Conservation (phyloP, 2,797 vertebrate genomes). For the Allobates femoralis region DNA sequence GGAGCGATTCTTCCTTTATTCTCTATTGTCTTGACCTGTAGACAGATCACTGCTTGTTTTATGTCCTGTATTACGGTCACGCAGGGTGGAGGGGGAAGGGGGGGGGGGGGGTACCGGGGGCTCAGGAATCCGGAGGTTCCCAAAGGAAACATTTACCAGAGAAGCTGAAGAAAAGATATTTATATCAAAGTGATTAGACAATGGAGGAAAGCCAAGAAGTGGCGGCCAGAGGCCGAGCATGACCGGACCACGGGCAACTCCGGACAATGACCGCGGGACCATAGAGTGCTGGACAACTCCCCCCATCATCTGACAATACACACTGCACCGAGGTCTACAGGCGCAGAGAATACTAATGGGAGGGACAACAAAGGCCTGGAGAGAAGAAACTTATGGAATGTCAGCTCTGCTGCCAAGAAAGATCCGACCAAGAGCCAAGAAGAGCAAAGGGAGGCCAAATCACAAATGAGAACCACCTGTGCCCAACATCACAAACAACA, state of each 20-base stretch:
- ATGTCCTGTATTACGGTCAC: too few relatives aligned
- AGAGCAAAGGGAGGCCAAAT: background rate
- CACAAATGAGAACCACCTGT: background rate
- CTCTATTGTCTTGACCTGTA: too few relatives aligned
- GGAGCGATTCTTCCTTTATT: too few relatives aligned
- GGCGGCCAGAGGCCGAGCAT: too few relatives aligned
- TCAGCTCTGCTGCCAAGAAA: background rate
- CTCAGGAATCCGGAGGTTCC: background rate
- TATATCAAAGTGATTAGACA: conserved; percentile 10
- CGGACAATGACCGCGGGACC: too few relatives aligned
- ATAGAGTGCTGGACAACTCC: background rate
- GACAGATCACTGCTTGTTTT: too few relatives aligned
- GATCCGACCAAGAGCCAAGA: background rate
- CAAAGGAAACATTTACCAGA: background rate
- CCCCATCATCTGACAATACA: background rate
- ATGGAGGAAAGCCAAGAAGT: background rate
- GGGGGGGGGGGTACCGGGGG: too few relatives aligned
- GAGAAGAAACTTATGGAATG: background rate
- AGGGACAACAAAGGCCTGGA: background rate
- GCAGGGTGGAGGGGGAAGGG: too few relatives aligned
- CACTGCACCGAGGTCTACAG: background rate
- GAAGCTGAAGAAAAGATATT: background rate
- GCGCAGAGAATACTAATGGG: background rate
- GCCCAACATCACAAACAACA: background rate
- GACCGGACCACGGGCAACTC: too few relatives aligned